Base-by-base conservation (phyloP, 1,140 invertebrate genomes). In the Drosophila ananassae region DNA sequence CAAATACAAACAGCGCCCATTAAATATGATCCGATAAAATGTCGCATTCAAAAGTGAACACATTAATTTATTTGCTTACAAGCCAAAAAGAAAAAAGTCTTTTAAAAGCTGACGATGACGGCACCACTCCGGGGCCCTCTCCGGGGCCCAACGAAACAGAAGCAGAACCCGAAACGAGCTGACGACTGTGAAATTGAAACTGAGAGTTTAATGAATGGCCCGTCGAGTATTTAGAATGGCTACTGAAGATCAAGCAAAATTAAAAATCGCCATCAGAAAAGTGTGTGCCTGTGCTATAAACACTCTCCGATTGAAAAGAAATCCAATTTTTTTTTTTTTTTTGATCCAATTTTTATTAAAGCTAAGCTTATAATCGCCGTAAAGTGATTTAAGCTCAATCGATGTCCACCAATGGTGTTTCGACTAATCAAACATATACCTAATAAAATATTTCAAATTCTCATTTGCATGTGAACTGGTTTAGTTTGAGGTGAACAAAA, bases 41-140 rank as follows among this genome's bases (percentile, higher is more conserved):
- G 51, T 61, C 69, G 69, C 64, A 46, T 71, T 73, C 48, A 59
- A 48, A 69, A 71, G 48, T 73, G 67, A 73, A 73, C 66, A 72
- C 66, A 72, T 60, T 48, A 72, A 73, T 72, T 73, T 61, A 74
- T 74, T 74, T 74, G 72, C 71, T 74, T 74, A 74, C 71, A 64
- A 63, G 52, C 39, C 60, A 74, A 74, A 64, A 50, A 37, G 39
- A 56, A 74, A 64, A 63, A 64, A 75, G 39, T 37, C 41, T 64
- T 44, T 21, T 32, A 30, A 44, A 67, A 69, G 66, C 39, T 58
- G 54, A 54, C 48, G 41, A 21, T 44, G 41, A 44, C 41, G 41
- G 41, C 17, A 13, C 12, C 39, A 10, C 12, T 9, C 2, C n/a
- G 3, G 41, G 10, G 34, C 10, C 34, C 34, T 37, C 34, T 12